Conservation (phyloP, 2,113 vertebrate species). For the Speoplatyrhinus poulsoni region DNA sequence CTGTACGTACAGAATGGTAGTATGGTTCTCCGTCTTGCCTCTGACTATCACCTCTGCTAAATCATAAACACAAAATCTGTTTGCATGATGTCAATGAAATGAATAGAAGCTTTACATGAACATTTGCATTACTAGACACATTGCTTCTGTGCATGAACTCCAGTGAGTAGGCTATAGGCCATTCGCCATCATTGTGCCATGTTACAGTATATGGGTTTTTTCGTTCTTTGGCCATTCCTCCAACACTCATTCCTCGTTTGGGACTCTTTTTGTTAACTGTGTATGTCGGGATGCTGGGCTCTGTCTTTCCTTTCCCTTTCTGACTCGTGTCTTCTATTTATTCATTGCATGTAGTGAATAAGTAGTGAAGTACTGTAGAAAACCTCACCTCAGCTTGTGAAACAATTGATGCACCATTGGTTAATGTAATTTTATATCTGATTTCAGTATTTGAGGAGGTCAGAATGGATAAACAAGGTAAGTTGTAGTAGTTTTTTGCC, state of each 20-base stretch:
- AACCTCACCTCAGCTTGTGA: constrained; percentile 11
- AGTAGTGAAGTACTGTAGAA: constrained; percentile 66
- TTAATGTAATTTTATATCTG: constrained; percentile 77
- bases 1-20: constrained; percentile 81
- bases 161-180: too few relatives aligned
- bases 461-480: constrained; percentile 76
- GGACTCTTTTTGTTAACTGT: constrained; percentile 29
- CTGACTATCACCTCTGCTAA: too few relatives aligned
- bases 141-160: neutral
- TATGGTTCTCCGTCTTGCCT: neutral
- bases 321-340: constrained; percentile 19
- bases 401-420: neutral
- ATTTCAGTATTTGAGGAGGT: constrained; percentile 79
- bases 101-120: neutral
- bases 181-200: too few relatives aligned
- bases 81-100: constrained; percentile 54
- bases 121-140: neutral
- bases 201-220: constrained; percentile 17
- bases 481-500: constrained; percentile 66
- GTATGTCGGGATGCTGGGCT: constrained; percentile 75
- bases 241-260: constrained; percentile 24
- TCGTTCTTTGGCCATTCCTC: constrained; percentile 34
- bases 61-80: constrained; percentile 8
- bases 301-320: constrained; percentile 59
- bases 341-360: constrained; percentile 53